Conservation (phyloP, 2,113 vertebrate species). For the Opisthocomus hoazin region DNA sequence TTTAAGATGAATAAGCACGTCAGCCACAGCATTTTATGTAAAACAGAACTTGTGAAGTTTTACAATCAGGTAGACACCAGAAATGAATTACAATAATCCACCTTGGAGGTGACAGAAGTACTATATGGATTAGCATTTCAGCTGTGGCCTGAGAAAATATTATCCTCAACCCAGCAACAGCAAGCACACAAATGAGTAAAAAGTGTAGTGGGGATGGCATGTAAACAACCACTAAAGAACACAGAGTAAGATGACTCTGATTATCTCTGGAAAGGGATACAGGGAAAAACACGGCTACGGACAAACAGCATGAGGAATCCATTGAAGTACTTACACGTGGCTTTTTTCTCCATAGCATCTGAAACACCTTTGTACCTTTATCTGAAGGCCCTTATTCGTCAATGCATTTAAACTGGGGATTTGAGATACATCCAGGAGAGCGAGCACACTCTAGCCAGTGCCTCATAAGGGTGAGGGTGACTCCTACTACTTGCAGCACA, state of each 20-base stretch:
- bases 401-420: not conserved
- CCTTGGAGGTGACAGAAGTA: slow-evolving; percentile 39
- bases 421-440: not conserved
- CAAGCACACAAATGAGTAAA: not conserved
- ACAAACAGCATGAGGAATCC: not conserved
- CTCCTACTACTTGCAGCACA: not conserved
- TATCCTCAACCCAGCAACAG: not conserved
- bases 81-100: slow-evolving; percentile 58
- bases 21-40: slow-evolving; percentile 16
- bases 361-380: not conserved
- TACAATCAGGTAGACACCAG: slow-evolving; percentile 42
- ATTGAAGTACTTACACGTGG: not conserved
- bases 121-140: slow-evolving; percentile 32
- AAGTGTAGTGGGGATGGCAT: not conserved
- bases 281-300: not conserved
- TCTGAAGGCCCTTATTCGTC: not conserved
- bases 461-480: not conserved
- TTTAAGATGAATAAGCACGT: slow-evolving; percentile 53
- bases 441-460: not conserved
- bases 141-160: slow-evolving; percentile 14
- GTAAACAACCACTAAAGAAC: not conserved
- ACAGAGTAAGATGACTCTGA: not conserved
- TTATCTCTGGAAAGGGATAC: not conserved
- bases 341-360: not conserved
- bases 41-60: slow-evolving; percentile 52